phyloP scores from a whole-genome alignment of 1,140 invertebrate genomes.

The Lanistes nyassanus region DNA sequence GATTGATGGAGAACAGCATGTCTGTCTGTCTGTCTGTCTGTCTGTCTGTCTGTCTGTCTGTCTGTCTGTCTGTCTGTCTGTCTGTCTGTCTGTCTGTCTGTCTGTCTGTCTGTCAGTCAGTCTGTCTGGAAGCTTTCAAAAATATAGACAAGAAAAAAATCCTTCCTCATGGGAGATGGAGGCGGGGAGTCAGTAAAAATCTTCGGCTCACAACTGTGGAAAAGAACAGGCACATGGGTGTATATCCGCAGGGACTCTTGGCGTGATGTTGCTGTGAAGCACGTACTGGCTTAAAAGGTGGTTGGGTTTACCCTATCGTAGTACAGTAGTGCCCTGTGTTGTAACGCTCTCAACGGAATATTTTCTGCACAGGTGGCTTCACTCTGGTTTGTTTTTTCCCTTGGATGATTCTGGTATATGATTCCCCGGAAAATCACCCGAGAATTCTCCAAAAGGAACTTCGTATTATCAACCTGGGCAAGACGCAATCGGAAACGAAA shows the following conservation, averaged over 20 bases:
- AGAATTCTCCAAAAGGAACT: conserved; percentile 30
- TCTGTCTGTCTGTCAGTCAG: conserved; percentile 13
- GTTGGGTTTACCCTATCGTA: too few relatives aligned
- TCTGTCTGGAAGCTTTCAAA: too few relatives aligned
- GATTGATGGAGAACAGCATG: not conserved
- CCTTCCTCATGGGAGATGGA: not conserved
- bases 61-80: conserved; percentile 10
- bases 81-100: conserved; percentile 16
- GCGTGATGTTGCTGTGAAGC: not conserved
- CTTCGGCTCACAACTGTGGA: not conserved
- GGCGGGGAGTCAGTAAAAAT: not conserved
- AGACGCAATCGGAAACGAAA: not conserved
- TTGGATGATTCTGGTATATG: conserved; percentile 34
- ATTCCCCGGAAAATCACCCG: conserved; percentile 32
- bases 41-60: not conserved
- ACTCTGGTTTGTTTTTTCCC: conserved; percentile 27
- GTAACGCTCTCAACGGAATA: too few relatives aligned
- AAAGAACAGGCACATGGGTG: not conserved
- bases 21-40: conserved; percentile 7
- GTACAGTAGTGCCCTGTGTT: too few relatives aligned
- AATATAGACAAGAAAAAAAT: too few relatives aligned
- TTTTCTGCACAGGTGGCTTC: conserved; percentile 26
- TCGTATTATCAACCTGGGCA: conserved; percentile 18
- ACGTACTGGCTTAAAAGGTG: not conserved
- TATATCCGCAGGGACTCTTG: not conserved